Base-by-base conservation (phyloP, 2,113 vertebrate species). In the Ifrita kowaldi region DNA sequence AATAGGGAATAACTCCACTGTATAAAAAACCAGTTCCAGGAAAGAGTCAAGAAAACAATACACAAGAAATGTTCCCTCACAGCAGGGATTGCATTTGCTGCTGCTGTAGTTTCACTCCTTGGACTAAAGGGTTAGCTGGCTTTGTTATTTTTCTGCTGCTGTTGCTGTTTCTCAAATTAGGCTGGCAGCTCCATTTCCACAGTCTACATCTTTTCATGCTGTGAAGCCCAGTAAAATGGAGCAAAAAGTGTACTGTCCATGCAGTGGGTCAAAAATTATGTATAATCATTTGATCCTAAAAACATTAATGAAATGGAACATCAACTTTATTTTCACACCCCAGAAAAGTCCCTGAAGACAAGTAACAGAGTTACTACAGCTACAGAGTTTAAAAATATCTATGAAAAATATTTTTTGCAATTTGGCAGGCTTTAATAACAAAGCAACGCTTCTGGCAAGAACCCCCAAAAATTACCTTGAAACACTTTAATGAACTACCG, bases 61-160 rank as follows among this genome's bases (percentile, higher is more conserved):
- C 42, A 64, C 10, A 71, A 74, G 39, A 80, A 91, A 71, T n/a
- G 23, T 24, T 76, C 8, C 49, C 11, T 85, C 89, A 39, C 86
- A 94, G 84, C 90, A 88, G 86, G 90, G 35, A 37, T 11, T 79
- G 41, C 28, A 30, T 82, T 90, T 82, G 39, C 28, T 77, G 53
- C 76, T 87, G 64, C 63, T 96, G 49, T 73, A 84, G 42, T 82
- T 94, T 65, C 42, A 20, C 30, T 90, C 57, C 37, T 89, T 95
- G 89, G 75, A 96, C 81, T 87, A 81, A 90, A 87, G 46, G n/a
- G 74, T 87, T 90, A 92, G 80, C 52, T 80, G 11, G 62, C 39
- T 85, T 50, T 94, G 84, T 74, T 89, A 76, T 89, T 96, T 93
- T 97, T 89, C 70, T 93, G 84, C 93, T 93, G 84, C 49, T 93